Base-by-base conservation (phyloP, 1,140 invertebrate species). In the Lucilia cuprina region DNA sequence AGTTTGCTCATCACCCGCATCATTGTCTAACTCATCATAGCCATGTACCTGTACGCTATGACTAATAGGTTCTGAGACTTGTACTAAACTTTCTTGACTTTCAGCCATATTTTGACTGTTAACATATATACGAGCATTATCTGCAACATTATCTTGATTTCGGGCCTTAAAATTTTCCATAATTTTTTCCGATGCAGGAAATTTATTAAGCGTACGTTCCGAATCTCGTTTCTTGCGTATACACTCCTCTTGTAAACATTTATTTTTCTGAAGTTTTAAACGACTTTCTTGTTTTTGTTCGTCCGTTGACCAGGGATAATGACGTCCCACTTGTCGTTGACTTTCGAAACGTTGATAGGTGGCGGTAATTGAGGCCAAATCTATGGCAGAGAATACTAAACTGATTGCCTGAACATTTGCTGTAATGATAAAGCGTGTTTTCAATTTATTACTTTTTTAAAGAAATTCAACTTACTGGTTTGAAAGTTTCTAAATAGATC, bases 341-440 rank as follows among this genome's bases (percentile, higher is more conserved):
- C 95, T 94, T 91, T 95, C 95, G 87, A 96, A 96, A 89, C 95
- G 93, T 90, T 95, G 94, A 87, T 95, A 96, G 21, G 93, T 92
- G 12, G 94, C 93, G 14, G 94, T 95, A 49, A 94, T 94, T 83
- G 93, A 93, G 0, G 95, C 93, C 89, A 95, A 91, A 87, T 95
- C 92, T 47, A 95, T 90, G 49, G 95, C 91, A 4, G 95, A 94
- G 84, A 94, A 93, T 5, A 94, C 86, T 49, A 96, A 92, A 84
- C 93, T 94, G 19, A 95, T 87, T 0, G 93, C 90, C 88, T 95
- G 95, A 74, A 95, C 89, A 19, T 92, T 89, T 86, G 93, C 95
- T 96, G 89, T 2, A 2, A 5, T 35, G 2, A 34, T 55, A 78
- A 82, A 30, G 14, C 30, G 12, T 25, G 9, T 12, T 47, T 77